phyloP scores from a whole-genome alignment of 2,888 invertebrate genomes.

The Apamea crenata region DNA sequence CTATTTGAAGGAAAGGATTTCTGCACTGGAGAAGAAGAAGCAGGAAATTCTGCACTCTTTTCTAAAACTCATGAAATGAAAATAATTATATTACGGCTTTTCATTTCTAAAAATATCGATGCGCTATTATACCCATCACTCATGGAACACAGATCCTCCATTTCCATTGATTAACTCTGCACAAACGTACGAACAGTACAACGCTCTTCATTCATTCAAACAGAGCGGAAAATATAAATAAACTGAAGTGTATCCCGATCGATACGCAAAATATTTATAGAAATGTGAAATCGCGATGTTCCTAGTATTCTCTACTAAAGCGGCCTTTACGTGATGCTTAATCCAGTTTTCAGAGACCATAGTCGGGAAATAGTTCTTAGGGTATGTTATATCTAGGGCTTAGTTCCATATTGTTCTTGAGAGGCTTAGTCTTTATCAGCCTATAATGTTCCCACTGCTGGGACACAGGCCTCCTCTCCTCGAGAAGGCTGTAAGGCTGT shows the following conservation, averaged over 20 bases:
- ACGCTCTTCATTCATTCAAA: slow-evolving; percentile 47
- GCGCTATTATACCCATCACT: slow-evolving; percentile 1
- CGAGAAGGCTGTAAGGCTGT: too few species aligned
- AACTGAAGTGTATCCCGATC: slow-evolving; percentile 35
- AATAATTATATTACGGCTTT: not conserved
- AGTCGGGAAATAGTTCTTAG: not conserved
- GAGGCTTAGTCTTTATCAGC: not conserved
- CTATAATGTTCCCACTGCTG: not conserved
- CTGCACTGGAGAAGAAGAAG: too few species aligned
- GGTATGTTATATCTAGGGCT: too few species aligned
- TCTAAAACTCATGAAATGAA: not conserved
- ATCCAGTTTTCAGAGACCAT: not conserved
- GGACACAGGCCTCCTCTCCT: not conserved
- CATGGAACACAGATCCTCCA: slow-evolving; percentile 18
- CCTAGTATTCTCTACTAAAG: slow-evolving; percentile 6
- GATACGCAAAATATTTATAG: slow-evolving; percentile 48
- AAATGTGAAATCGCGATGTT: slow-evolving; percentile 32
- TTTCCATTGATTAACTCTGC: slow-evolving; percentile 31
- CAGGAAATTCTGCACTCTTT: not conserved
- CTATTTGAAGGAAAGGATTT: too few species aligned
- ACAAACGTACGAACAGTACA: slow-evolving; percentile 26
- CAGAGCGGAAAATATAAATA: slow-evolving; percentile 46
- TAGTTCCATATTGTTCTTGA: too few species aligned
- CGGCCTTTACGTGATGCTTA: not conserved
- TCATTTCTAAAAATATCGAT: slow-evolving; percentile 37